phyloP scores from a whole-genome alignment of 2,797 vertebrate genomes.

The Columba guinea region DNA sequence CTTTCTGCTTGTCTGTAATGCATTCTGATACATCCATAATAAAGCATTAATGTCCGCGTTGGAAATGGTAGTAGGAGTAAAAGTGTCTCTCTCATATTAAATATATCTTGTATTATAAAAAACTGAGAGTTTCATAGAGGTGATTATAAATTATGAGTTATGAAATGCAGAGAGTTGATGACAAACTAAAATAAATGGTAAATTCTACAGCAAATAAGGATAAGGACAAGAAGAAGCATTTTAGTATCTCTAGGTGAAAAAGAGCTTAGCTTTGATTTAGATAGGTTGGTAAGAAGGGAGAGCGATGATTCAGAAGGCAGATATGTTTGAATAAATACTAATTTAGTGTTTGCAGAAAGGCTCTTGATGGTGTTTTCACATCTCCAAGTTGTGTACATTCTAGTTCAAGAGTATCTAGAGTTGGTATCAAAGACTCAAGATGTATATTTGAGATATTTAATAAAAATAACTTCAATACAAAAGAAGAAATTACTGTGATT shows the following conservation, averaged over 20 bases:
- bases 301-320: not conserved
- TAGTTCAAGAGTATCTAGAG: not conserved
- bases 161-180: not conserved
- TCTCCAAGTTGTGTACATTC: not conserved
- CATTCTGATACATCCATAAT: not conserved
- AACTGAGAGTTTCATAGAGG: not conserved
- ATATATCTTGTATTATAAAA: constrained; percentile 50
- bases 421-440: not conserved
- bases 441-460: not conserved
- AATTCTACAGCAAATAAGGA: not conserved
- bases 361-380: not conserved
- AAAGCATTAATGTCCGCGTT: constrained; percentile 25
- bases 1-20: constrained; percentile 16
- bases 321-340: not conserved
- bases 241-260: not conserved
- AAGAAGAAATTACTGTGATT: not conserved
- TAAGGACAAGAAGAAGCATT: not conserved
- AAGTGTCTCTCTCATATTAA: constrained; percentile 21
- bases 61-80: not conserved
- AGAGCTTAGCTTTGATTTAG: not conserved
- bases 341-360: not conserved
- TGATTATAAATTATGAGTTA: constrained; percentile 24
- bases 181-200: constrained; percentile 31
- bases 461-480: not conserved
- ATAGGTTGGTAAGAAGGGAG: not conserved